phyloP scores from a whole-genome alignment of 1,140 invertebrate species.

The Heliconius melpomene region DNA sequence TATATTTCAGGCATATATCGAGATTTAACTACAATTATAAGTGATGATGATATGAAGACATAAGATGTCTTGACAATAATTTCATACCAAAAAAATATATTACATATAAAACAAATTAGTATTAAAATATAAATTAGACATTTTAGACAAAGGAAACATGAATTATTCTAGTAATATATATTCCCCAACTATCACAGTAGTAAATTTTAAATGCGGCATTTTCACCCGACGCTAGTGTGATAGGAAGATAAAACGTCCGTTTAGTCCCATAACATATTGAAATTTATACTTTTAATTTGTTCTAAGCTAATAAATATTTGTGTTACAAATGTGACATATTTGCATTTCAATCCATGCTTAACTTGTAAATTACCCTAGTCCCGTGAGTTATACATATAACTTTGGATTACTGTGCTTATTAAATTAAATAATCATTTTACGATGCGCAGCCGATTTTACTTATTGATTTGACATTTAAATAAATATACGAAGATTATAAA shows the following conservation, averaged over 20 bases:
- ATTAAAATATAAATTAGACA: too few relatives aligned
- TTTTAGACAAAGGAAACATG: too few relatives aligned
- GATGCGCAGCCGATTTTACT: background rate
- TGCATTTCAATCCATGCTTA: conserved; percentile 44
- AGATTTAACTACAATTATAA: too few relatives aligned
- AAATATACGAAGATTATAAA: conserved; percentile 2
- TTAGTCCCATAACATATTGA: conserved; percentile 54
- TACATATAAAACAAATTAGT: too few relatives aligned
- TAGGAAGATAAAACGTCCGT: conserved; percentile 43
- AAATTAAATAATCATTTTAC: conserved; percentile 42
- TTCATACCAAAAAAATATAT: too few relatives aligned
- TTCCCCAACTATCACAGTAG: background rate
- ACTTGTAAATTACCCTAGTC: conserved; percentile 31
- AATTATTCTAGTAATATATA: too few relatives aligned
- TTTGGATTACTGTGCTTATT: conserved; percentile 42
- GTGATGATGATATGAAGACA: too few relatives aligned
- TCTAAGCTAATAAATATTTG: conserved; percentile 65
- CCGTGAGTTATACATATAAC: conserved; percentile 35
- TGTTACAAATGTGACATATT: conserved; percentile 44
- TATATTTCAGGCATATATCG: too few relatives aligned
- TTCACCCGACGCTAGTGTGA: background rate
- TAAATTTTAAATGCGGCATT: background rate
- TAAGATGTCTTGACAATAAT: too few relatives aligned
- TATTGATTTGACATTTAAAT: conserved; percentile 8
- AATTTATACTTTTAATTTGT: conserved; percentile 70